Conservation (phyloP, 2,113 vertebrate genomes). For the Notarius quadriscutis region DNA sequence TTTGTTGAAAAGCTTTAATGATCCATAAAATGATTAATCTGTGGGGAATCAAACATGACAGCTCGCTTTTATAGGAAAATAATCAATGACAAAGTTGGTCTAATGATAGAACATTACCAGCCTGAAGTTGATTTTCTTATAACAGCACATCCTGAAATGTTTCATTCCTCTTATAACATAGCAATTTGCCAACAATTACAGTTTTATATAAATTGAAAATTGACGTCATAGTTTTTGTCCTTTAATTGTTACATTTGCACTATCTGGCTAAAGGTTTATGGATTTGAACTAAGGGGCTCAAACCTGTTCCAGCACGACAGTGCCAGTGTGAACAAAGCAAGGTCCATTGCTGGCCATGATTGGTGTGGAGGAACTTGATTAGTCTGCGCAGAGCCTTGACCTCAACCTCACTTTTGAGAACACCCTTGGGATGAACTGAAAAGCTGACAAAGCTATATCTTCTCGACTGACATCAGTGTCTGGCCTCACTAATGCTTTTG, state of each 20-base stretch:
- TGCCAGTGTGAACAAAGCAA: neutral
- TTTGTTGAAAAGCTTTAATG: slow-evolving; percentile 10
- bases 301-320: neutral
- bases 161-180: neutral
- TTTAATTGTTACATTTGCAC: neutral
- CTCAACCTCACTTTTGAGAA: neutral
- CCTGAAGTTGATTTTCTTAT: neutral
- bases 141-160: neutral
- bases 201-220: neutral
- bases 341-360: neutral
- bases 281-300: neutral
- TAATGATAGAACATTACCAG: neutral
- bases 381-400: neutral
- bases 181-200: neutral
- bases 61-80: neutral
- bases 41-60: neutral
- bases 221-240: neutral
- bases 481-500: too few species aligned
- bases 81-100: neutral
- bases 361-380: neutral
- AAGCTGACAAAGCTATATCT: neutral
- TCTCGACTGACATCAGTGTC: neutral
- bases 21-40: neutral
- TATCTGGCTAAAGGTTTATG: neutral
- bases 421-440: neutral